These are phyloP conservation scores for Bombus huntii DNA, from an alignment of 1,140 invertebrate species.

Conservation along the genomic window DNA sequence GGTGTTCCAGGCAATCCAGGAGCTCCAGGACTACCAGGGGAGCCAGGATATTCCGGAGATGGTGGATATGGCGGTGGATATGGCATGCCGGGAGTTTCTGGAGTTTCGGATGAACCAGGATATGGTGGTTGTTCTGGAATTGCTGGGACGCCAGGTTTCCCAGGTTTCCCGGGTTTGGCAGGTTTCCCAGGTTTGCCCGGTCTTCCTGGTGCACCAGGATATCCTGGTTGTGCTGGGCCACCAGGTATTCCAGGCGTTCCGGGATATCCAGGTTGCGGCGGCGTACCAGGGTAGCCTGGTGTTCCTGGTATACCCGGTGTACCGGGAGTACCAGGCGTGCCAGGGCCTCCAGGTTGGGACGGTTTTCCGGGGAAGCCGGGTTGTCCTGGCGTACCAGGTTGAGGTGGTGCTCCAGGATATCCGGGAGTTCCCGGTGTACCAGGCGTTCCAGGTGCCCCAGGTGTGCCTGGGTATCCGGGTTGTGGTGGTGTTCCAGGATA, in stretches of 20 bases:
- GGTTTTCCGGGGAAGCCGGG: constrained; percentile 70
- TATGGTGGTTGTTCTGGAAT: too few relatives aligned
- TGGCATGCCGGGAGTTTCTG: background rate
- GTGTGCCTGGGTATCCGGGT: background rate
- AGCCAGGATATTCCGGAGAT: background rate
- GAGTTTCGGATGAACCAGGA: background rate
- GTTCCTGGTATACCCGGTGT: constrained; percentile 49
- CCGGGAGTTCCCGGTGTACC: constrained; percentile 52
- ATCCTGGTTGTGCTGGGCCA: background rate
- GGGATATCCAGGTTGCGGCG: constrained; percentile 17
- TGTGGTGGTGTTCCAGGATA: background rate
- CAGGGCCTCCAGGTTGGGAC: constrained; percentile 74
- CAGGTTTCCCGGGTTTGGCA: background rate
- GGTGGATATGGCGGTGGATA: background rate
- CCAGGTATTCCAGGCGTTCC: background rate
- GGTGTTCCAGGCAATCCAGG: background rate
- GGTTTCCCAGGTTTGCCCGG: background rate
- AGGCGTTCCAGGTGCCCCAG: background rate
- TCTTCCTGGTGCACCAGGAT: constrained; percentile 47
- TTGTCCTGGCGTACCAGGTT: constrained; percentile 68
- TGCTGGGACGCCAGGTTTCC: background rate
- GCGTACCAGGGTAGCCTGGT: background rate
- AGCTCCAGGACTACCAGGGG: background rate
- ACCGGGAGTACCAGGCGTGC: constrained; percentile 53
- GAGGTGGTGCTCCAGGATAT: background rate